Percentiles rank a stretch among this genome's conserved stretches.
These are phyloP conservation scores for Felis chaus DNA, from an alignment of 2,113 vertebrate species.

Conservation along the genomic window DNA sequence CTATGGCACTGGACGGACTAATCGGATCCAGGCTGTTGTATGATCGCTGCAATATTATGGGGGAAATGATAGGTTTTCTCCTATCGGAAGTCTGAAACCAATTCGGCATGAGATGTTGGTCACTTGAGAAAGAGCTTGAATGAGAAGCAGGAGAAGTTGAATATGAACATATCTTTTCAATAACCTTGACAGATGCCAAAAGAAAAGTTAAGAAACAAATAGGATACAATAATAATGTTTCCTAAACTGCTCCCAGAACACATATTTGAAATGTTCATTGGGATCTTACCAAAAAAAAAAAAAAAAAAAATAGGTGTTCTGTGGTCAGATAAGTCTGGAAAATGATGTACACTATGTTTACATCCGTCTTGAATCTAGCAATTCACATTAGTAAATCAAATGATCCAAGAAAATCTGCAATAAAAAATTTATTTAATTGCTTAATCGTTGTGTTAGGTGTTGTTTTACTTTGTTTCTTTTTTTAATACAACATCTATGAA, in stretches of 20 bases:
- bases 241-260: constrained; percentile 18
- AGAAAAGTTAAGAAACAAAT: constrained; percentile 13
- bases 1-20: background rate
- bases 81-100: constrained; percentile 13
- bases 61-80: constrained; percentile 15
- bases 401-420: background rate
- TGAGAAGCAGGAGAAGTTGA: constrained; percentile 37
- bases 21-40: background rate
- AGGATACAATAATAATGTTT: constrained; percentile 4
- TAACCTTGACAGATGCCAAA: background rate
- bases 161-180: constrained; percentile 27
- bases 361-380: background rate
- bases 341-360: background rate
- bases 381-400: background rate
- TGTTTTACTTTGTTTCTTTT: background rate
- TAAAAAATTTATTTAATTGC: background rate
- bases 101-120: constrained; percentile 29
- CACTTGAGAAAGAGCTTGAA: constrained; percentile 42
- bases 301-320: background rate
- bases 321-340: background rate
- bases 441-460: background rate
- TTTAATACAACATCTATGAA: background rate
- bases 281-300: background rate
- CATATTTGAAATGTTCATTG: background rate
- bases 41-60: background rate